Percentiles rank a stretch among this genome's conserved stretches.
phyloP scores from a whole-genome alignment of 1,140 invertebrate species.

The Papilio dardanus region DNA sequence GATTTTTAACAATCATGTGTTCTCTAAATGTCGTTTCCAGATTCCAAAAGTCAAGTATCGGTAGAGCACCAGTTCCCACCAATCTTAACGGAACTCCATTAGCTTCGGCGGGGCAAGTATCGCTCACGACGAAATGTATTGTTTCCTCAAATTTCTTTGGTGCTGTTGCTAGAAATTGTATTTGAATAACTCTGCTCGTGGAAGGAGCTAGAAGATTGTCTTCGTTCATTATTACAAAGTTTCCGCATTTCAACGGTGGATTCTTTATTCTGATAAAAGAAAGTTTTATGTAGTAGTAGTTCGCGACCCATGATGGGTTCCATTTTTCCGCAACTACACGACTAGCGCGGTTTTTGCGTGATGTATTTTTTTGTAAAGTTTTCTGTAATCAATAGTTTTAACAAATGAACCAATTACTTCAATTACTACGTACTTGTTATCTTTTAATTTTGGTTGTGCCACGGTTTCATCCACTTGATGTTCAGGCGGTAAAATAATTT shows the following conservation, averaged over 20 bases:
- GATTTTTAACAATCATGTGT: constrained; percentile 72
- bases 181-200: constrained; percentile 65
- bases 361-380: too few relatives aligned
- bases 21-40: constrained; percentile 75
- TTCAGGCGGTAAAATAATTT: constrained; percentile 63
- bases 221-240: constrained; percentile 71
- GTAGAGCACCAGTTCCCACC: constrained; percentile 74
- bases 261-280: constrained; percentile 62
- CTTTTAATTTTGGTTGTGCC: constrained; percentile 57
- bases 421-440: constrained; percentile 72
- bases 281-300: too few relatives aligned
- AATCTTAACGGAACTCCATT: constrained; percentile 72
- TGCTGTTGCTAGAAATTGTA: constrained; percentile 70
- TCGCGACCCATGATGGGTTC: too few relatives aligned
- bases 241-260: constrained; percentile 72
- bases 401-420: too few relatives aligned
- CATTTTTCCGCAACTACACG: too few relatives aligned
- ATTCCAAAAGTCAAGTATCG: constrained; percentile 76
- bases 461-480: constrained; percentile 52
- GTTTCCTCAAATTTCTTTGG: constrained; percentile 69
- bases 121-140: constrained; percentile 74
- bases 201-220: constrained; percentile 72
- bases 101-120: constrained; percentile 75
- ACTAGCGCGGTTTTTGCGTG: too few relatives aligned
- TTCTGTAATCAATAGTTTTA: neutral